These are phyloP conservation scores for Telmatochromis sp. DNA, from an alignment of 2,113 vertebrate species.

Conservation along the genomic window DNA sequence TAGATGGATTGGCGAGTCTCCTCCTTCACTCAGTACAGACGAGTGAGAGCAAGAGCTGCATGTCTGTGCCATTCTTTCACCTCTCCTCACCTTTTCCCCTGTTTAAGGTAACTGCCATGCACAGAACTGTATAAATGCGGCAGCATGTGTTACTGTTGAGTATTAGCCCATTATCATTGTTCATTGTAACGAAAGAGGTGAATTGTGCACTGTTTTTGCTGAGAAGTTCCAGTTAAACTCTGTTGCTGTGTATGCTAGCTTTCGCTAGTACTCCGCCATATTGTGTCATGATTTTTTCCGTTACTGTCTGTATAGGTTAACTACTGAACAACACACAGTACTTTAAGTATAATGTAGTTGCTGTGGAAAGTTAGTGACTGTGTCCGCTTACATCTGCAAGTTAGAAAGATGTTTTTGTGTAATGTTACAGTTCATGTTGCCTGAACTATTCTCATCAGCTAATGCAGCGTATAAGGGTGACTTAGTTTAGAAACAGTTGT, in stretches of 20 bases:
- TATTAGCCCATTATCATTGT: background rate
- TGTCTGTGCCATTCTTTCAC: background rate
- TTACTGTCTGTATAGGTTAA: background rate
- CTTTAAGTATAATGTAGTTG: background rate
- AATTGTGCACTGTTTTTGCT: background rate
- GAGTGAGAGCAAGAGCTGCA: background rate
- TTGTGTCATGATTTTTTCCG: background rate
- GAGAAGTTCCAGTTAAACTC: background rate
- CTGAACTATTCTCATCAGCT: background rate
- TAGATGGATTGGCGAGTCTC: rapidly evolving
- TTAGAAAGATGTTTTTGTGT: background rate
- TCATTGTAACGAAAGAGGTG: background rate
- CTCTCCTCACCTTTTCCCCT: background rate
- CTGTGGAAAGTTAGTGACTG: background rate
- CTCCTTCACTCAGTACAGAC: background rate
- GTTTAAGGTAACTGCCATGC: background rate
- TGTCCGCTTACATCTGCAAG: background rate
- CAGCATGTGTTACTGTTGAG: background rate
- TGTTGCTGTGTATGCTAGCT: rapidly evolving
- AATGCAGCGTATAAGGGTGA: background rate
- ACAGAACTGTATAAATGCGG: background rate
- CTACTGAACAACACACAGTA: background rate
- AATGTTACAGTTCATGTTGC: background rate
- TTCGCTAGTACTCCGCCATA: background rate
- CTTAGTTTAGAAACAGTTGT: background rate